These are phyloP conservation scores for Heterodera filipjevi DNA, from an alignment of 2,888 invertebrate genomes.

Conservation along the genomic window DNA sequence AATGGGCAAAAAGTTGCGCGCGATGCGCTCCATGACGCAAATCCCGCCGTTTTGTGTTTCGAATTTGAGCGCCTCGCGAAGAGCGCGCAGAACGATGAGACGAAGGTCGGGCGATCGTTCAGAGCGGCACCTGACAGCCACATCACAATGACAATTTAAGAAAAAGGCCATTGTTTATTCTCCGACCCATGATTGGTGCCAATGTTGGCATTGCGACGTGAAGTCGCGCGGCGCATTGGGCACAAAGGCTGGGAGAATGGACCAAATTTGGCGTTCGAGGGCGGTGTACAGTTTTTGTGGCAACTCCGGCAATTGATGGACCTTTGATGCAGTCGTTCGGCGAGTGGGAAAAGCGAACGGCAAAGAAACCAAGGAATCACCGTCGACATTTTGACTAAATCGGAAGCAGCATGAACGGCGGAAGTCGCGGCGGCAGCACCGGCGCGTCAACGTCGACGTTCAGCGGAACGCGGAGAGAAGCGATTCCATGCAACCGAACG, in stretches of 20 bases:
- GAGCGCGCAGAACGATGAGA: conserved; percentile 78
- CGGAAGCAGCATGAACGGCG: conserved; percentile 88
- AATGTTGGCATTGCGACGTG: conserved; percentile 68
- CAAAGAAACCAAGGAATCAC: conserved; percentile 80
- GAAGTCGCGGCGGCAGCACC: conserved; percentile 75
- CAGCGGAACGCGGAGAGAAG: conserved; percentile 68
- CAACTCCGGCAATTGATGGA: conserved; percentile 65
- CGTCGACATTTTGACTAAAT: conserved; percentile 80
- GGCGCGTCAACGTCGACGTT: conserved; percentile 72
- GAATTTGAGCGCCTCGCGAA: conserved; percentile 67
- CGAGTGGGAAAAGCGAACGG: conserved; percentile 81
- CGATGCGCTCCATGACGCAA: conserved; percentile 74
- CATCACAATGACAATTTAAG: no score
- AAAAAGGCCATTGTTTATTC: no score
- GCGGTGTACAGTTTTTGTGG: conserved; percentile 79
- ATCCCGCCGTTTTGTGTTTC: conserved; percentile 5
- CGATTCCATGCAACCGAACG: conserved; percentile 67
- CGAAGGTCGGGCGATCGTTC: conserved; percentile 80
- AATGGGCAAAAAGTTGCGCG: conserved; percentile 87
- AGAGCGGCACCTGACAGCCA: conserved; percentile 72
- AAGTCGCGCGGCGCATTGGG: conserved; percentile 73
- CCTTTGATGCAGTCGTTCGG: conserved; percentile 35
- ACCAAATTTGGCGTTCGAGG: conserved; percentile 81
- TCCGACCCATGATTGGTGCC: conserved; percentile 74
- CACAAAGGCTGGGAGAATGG: conserved; percentile 86